A percentile compares a stretch with the other conserved stretches of the same genome.
These are phyloP conservation scores for Aphaenogaster ashmeadi DNA, from an alignment of 1,140 invertebrate genomes.

Conservation along the genomic window DNA sequence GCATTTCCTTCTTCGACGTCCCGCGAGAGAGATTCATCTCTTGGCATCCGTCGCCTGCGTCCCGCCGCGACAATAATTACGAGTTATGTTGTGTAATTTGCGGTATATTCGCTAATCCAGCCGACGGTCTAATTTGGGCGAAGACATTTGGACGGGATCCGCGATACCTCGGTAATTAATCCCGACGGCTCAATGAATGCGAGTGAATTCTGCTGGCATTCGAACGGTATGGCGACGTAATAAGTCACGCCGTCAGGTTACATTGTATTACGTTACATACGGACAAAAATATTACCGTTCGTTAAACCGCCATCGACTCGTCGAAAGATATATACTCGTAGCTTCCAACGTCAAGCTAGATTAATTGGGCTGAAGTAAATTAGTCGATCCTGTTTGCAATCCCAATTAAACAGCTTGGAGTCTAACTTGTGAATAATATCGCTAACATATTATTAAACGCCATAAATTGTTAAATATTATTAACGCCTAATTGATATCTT, in stretches of 20 bases:
- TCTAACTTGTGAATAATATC: not conserved
- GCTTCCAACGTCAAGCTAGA: not conserved
- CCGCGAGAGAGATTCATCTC: not conserved
- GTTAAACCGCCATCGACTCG: not conserved
- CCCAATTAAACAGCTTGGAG: not conserved
- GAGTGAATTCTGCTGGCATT: conserved; percentile 12
- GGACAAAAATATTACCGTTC: not conserved
- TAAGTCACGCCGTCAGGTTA: conserved; percentile 10
- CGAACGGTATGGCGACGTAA: not conserved
- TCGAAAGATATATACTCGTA: not conserved
- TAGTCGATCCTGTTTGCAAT: not conserved
- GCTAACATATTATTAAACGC: not conserved
- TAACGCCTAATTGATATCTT: not conserved
- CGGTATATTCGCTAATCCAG: conserved; percentile 35
- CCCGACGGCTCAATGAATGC: conserved; percentile 18
- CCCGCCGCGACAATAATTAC: conserved; percentile 45
- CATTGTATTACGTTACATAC: conserved; percentile 42
- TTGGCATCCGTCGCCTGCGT: conserved; percentile 44
- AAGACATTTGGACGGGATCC: conserved; percentile 29
- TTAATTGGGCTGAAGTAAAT: conserved; percentile 6
- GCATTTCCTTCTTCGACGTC: conserved; percentile 27
- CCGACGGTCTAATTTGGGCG: conserved; percentile 39
- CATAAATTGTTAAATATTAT: not conserved
- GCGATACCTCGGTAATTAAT: conserved; percentile 22
- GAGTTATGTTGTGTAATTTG: conserved; percentile 58